Conservation (phyloP, 2,888 invertebrate genomes). For the Doris montereyensis region DNA sequence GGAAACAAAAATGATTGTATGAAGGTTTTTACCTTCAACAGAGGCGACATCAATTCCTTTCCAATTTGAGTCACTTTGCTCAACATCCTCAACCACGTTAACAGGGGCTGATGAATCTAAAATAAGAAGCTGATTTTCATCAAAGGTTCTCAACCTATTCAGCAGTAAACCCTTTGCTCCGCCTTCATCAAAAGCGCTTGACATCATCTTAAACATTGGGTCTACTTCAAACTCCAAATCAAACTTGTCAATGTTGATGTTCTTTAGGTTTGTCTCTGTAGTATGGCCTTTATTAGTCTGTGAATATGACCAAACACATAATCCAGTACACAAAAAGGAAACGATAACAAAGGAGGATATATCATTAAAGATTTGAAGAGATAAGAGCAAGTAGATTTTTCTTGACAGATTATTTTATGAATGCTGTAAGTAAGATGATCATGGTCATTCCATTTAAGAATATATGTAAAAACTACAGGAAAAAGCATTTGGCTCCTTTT, state of each 20-base stretch:
- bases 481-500: too few relatives aligned
- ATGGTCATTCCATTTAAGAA: too few relatives aligned
- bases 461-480: too few relatives aligned
- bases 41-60: slow-evolving; percentile 53
- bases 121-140: slow-evolving; percentile 69
- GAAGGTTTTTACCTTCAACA: slow-evolving; percentile 59
- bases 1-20: too few relatives aligned
- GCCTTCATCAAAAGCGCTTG: slow-evolving; percentile 74
- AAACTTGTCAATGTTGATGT: slow-evolving; percentile 70
- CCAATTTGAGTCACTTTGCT: slow-evolving; percentile 6
- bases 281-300: slow-evolving; percentile 63
- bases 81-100: slow-evolving; percentile 48
- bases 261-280: slow-evolving; percentile 72
- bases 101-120: slow-evolving; percentile 69
- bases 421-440: too few relatives aligned
- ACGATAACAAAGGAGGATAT: too few relatives aligned
- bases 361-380: too few relatives aligned
- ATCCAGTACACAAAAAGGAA: too few relatives aligned
- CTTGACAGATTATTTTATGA: too few relatives aligned
- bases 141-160: slow-evolving; percentile 65
- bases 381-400: too few relatives aligned
- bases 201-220: slow-evolving; percentile 73
- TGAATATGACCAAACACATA: too few relatives aligned
- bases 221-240: slow-evolving; percentile 73
- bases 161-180: slow-evolving; percentile 71